Evolutionary conservation across 2,888 invertebrate species (phyloP), one percentile per base, ranked within the genome.

Genomic region (Anticlea derivata): DNA sequence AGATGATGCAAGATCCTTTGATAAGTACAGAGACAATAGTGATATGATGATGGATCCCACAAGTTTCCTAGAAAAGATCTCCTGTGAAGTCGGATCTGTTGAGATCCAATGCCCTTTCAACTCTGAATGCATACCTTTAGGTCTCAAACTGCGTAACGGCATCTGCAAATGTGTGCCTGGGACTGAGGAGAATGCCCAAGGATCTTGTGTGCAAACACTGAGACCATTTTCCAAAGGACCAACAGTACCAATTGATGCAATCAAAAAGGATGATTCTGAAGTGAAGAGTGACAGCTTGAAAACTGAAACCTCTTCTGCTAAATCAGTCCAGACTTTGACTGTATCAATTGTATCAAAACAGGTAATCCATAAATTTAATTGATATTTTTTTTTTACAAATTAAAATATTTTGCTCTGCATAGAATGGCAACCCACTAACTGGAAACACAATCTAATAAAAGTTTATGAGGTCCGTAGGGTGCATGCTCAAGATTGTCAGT

Each of bases 281-380:
- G 50, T 59, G 12, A 86, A 82, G 68, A 67, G 41, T 53, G 76
- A 79, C 52, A 61, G 63, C 12, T 35, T 63, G 0, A 84, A 82
- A 68, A 57, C 63, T 55, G 83, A 91, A 67, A 79, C 86, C 48
- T 76, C 86, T 57, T 80, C 75, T 43, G 89, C 81, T 29, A 92
- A 83, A 68, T 91, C 92, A 23, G 82, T 93, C 51, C 95, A 95
- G 71, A 93, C 93, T 51, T 86, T 97, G 52, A 92, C 93, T 11
- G 95, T 97, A 0, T 94, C 94, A 7, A 95, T 95, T 10, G 91
- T 94, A 48, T 95, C 96, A 0, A 96, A 96, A 81, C 93, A 94
- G 78, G 95, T 98, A 76, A 30, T n/a, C n/a, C n/a, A n/a, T n/a
- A n/a, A n/a, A n/a, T n/a, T n/a, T n/a, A n/a, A n/a, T n/a, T n/a